Conservation (phyloP, 2,888 invertebrate genomes). For the Neria commutata region DNA sequence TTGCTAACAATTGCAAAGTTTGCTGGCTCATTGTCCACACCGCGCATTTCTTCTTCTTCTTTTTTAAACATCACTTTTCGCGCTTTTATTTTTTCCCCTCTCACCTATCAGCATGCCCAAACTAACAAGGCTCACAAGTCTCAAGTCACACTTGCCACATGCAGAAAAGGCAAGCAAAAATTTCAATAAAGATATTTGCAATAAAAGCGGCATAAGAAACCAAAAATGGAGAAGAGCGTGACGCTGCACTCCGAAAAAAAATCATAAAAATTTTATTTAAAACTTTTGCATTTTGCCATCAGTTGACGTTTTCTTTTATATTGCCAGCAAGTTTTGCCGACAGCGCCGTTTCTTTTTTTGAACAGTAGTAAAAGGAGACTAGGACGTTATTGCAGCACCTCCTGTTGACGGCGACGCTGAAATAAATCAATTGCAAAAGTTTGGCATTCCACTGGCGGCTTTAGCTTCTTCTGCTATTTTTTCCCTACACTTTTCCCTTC, state of each 20-base stretch:
- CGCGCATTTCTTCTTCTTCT: background rate
- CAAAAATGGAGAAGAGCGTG: background rate
- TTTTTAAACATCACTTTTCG: background rate
- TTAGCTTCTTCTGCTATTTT: too few species aligned
- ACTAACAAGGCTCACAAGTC: constrained; percentile 13
- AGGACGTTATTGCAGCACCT: background rate
- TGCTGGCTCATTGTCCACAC: background rate
- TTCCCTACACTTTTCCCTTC: too few species aligned
- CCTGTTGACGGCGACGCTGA: background rate
- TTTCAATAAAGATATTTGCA: constrained; percentile 21
- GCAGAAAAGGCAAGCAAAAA: background rate
- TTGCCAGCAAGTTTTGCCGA: background rate
- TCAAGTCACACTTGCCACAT: constrained; percentile 17
- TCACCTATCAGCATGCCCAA: background rate
- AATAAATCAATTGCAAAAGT: constrained; percentile 19
- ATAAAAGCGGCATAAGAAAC: constrained; percentile 1
- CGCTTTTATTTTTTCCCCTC: background rate
- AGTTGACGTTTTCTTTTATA: constrained; percentile 1
- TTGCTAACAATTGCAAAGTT: constrained; percentile 15
- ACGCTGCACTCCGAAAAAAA: background rate
- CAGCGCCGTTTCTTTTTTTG: background rate
- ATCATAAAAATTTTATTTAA: constrained; percentile 22
- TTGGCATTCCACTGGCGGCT: too few species aligned
- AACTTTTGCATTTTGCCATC: constrained; percentile 8
- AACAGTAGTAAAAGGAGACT: background rate